Evolutionary conservation across 2,888 invertebrate species (phyloP), one percentile per base, ranked within the genome.

Genomic region (Andrena haemorrhoa): DNA sequence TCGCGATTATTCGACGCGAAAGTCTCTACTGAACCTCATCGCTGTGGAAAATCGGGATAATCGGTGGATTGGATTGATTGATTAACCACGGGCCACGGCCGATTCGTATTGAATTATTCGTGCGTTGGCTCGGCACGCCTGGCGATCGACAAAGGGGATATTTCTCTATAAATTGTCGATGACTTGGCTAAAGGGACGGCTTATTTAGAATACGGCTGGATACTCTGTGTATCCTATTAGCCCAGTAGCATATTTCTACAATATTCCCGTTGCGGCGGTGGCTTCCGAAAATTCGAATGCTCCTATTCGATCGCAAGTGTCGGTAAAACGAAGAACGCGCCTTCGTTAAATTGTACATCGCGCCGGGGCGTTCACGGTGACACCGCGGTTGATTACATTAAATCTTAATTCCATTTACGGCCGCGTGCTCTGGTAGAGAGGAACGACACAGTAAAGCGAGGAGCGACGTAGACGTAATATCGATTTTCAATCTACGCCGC

Each of bases 401-500:
- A 75, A 68, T 63, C 68, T 33, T 75, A 78, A 78, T 68, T 68
- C 65, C 53, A 63, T 68, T 68, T 78, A 75, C 53, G 68, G 33
- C 2, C 56, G 53, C 41, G 47, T 26, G 31, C 47, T 49, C 33
- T 10, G 33, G 7, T 1, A 12, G 23, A 23, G 35, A 1, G 20
- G 20, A 1, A 47, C 2, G 16, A 29, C 29, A 26, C 3, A 23
- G 29, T n/a, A 63, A 60, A 58, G 33, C 31, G 23, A 35, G 47
- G 31, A 35, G 58, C 35, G 33, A 56, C 58, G 33, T 49, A 23
- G 31, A 63, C 61, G 35, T 2, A 16, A 53, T 53, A 75, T 75
- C 75, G 75, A 75, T 70, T 70, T 75, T 68, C 66, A 63, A 75
- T 78, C 53, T 10, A 63, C 31, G 33, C 8, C 5, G 65, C 77